Evolutionary conservation across 2,888 invertebrate species (phyloP), one percentile per base, ranked within the genome.

Genomic region (Abrostola tripartita): DNA sequence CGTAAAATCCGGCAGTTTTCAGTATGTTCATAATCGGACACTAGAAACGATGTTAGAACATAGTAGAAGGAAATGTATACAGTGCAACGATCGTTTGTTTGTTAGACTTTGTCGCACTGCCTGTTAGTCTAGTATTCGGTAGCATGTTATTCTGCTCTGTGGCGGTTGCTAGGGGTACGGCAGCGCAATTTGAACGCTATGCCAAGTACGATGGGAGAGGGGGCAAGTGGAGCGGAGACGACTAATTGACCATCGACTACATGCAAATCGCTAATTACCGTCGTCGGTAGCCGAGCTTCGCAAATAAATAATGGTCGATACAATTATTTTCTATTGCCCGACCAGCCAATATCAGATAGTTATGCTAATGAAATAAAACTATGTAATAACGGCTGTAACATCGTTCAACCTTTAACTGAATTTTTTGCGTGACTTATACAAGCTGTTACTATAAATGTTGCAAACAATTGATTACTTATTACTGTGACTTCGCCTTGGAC

Each of bases 231-330:
- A 86, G 85, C 85, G 85, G 80, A 85, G 86, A 86, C 78, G 85
- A 82, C 87, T 91, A 91, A 91, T 91, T 90, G 90, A 89, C 90
- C 90, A 88, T 90, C 84, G 84, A 83, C 81, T 88, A 88, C 86
- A 88, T 88, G 90, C 88, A 89, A 90, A 90, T 90, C 87, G 85
- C 88, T 91, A 91, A 92, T 91, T 91, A 90, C 86, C 82, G 74
- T 82, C 82, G 81, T 78, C 84, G 84, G 82, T 81, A 83, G 80
- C 81, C 64, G 78, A 78, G 79, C 84, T 84, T 73, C 78, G 78
- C 83, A 84, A 86, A 87, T 87, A 88, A 85, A 88, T 85, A 85
- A 86, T 84, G 74, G 75, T 65, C 68, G 71, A 83, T 82, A 83
- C 78, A 80, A 83, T 85, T 83, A 85, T 85, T 84, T 84, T 72